A percentile compares a stretch with the other conserved stretches of the same genome.
These are phyloP conservation scores for Lordiphosa mommai DNA, from an alignment of 1,140 invertebrate species.

Conservation along the genomic window DNA sequence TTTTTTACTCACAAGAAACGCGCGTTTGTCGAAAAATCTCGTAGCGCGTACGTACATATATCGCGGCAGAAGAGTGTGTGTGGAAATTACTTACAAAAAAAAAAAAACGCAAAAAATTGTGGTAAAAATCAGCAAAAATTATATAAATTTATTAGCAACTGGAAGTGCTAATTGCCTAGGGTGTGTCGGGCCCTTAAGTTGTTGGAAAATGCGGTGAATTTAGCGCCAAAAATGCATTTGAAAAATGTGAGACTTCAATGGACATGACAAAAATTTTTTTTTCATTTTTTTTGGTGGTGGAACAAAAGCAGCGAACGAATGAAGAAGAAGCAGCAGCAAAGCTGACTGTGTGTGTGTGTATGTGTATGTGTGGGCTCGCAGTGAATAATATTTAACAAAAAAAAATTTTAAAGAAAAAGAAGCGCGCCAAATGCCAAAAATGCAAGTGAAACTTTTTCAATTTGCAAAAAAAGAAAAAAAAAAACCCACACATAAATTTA, in stretches of 20 bases:
- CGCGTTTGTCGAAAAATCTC: constrained; percentile 76
- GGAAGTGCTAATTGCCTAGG: constrained; percentile 38
- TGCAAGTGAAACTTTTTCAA: neutral
- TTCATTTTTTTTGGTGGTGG: constrained; percentile 64
- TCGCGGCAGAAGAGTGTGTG: constrained; percentile 41
- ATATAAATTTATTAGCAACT: constrained; percentile 53
- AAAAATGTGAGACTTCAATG: constrained; percentile 76
- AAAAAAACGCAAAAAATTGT: constrained; percentile 50
- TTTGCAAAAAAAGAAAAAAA: neutral
- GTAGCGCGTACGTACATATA: constrained; percentile 65
- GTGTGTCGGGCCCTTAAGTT: constrained; percentile 23
- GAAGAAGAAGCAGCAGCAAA: constrained; percentile 59
- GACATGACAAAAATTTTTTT: constrained; percentile 67
- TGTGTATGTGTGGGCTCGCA: constrained; percentile 26
- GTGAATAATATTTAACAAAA: constrained; percentile 51
- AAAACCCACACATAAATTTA: neutral
- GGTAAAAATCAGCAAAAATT: constrained; percentile 70
- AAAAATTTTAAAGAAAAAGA: constrained; percentile 18
- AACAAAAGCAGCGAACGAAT: constrained; percentile 48
- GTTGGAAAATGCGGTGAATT: constrained; percentile 25
- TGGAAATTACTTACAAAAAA: constrained; percentile 62
- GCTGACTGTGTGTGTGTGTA: constrained; percentile 28
- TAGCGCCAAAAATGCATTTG: constrained; percentile 63
- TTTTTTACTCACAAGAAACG: constrained; percentile 66
- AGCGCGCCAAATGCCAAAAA: constrained; percentile 20